Evolutionary conservation across 2,888 invertebrate species (phyloP).

Genomic region (Galerucella calmariensis): DNA sequence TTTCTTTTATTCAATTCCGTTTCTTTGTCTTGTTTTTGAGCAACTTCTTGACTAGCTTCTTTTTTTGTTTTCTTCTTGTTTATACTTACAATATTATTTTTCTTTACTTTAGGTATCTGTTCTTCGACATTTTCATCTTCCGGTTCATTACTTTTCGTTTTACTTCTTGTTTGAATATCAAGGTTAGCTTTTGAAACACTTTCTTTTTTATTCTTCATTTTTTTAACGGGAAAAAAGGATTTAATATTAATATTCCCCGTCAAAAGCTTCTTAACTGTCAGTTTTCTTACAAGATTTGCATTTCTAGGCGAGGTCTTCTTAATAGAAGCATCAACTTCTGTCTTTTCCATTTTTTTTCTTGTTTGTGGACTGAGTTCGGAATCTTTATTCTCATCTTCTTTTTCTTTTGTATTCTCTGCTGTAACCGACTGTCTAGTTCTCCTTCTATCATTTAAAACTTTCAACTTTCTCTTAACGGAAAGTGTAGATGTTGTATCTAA

Average conservation of each 20-base stretch:
- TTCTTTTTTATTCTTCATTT: slow-evolving; percentile 46
- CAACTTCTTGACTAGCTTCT: slow-evolving; percentile 20
- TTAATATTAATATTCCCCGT: slow-evolving; percentile 55
- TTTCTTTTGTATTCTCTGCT: slow-evolving; percentile 28
- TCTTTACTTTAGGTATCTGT: slow-evolving; percentile 33
- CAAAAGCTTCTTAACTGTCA: slow-evolving; percentile 46
- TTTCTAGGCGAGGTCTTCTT: slow-evolving; percentile 47
- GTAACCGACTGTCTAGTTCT: slow-evolving; percentile 47
- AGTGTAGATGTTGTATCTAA: slow-evolving; percentile 58
- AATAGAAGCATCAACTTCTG: slow-evolving; percentile 24
- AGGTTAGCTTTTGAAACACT: slow-evolving; percentile 15
- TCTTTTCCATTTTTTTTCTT: slow-evolving; percentile 27
- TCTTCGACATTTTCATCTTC: slow-evolving; percentile 25
- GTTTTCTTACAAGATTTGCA: slow-evolving; percentile 41
- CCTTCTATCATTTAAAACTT: slow-evolving; percentile 48
- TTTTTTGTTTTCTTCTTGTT: slow-evolving; percentile 45
- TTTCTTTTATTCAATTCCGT: slow-evolving; percentile 45
- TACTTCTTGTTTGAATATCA: slow-evolving; percentile 37
- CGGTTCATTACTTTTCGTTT: slow-evolving; percentile 38
- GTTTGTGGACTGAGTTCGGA: slow-evolving; percentile 29
- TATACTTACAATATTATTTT: slow-evolving; percentile 45
- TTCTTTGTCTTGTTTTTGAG: slow-evolving; percentile 24
- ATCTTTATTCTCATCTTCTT: slow-evolving; percentile 36
- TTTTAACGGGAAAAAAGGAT: slow-evolving; percentile 57
- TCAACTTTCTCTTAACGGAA: slow-evolving; percentile 55